Conservation (phyloP, 1,140 invertebrate species). For the Pachyrhynchus sulphureomaculatus region DNA sequence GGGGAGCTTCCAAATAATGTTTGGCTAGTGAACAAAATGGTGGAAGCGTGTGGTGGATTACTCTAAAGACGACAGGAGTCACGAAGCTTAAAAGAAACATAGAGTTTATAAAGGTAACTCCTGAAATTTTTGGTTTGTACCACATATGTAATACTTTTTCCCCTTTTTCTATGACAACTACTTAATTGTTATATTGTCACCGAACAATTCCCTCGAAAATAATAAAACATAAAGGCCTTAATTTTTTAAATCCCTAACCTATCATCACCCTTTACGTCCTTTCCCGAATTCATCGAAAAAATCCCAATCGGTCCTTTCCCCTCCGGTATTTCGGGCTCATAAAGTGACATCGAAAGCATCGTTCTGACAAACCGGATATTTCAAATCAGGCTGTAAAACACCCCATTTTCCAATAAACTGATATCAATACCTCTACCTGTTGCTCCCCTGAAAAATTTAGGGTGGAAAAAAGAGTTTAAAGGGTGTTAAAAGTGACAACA, state of each 20-base stretch:
- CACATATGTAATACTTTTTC: too few relatives aligned
- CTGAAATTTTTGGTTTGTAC: too few relatives aligned
- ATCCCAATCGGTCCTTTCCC: constrained; percentile 1
- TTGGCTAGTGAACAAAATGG: too few relatives aligned
- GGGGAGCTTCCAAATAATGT: too few relatives aligned
- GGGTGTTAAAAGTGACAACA: constrained; percentile 2
- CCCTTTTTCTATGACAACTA: too few relatives aligned
- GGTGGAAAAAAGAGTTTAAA: constrained; percentile 40
- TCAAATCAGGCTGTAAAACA: constrained; percentile 42
- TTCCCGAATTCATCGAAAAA: constrained; percentile 7
- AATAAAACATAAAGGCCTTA: too few relatives aligned
- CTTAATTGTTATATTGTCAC: too few relatives aligned
- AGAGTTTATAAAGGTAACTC: too few relatives aligned
- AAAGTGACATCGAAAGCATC: constrained; percentile 31
- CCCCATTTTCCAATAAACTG: constrained; percentile 53
- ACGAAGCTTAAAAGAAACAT: too few relatives aligned
- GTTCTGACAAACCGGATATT: constrained; percentile 43
- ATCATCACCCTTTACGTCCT: constrained; percentile 9
- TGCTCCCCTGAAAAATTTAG: constrained; percentile 37
- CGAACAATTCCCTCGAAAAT: too few relatives aligned
- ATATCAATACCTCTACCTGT: constrained; percentile 51
- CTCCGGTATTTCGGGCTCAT: constrained; percentile 16
- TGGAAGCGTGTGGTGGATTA: too few relatives aligned
- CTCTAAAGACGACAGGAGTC: too few relatives aligned
- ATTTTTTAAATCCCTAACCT: constrained; percentile 9